These are phyloP conservation scores for Astropecten irregularis DNA, from an alignment of 53 echinoderm and acorn worm species.

Conservation along the genomic window DNA sequence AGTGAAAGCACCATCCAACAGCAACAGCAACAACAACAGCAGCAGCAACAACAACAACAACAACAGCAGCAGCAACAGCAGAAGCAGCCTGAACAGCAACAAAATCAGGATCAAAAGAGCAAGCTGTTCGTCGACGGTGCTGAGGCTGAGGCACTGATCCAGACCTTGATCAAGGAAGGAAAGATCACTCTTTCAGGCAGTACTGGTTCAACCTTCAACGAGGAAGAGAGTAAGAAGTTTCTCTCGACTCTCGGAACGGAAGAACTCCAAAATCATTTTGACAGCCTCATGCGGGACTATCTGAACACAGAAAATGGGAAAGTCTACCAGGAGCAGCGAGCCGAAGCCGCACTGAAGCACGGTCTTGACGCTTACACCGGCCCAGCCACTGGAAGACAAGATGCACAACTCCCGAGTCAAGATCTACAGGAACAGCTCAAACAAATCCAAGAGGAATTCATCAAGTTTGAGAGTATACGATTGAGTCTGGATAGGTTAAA, in stretches of 20 bases:
- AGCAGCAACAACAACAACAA: background rate
- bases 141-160: conserved; percentile 9
- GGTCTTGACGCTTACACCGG: conserved; percentile 45
- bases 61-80: background rate
- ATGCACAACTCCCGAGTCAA: background rate
- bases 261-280: conserved; percentile 63
- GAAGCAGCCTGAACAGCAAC: too few relatives aligned
- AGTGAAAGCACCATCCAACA: too few relatives aligned
- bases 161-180: conserved; percentile 33
- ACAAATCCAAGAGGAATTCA: conserved; percentile 66
- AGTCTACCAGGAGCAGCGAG: conserved; percentile 52
- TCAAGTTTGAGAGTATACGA: conserved; percentile 72
- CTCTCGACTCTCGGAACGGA: conserved; percentile 41
- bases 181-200: conserved; percentile 34
- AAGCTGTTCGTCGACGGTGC: conserved; percentile 3
- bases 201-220: background rate
- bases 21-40: background rate
- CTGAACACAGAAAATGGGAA: conserved; percentile 66
- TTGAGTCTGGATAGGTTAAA: conserved; percentile 65
- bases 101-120: background rate
- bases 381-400: background rate
- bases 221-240: conserved; percentile 20
- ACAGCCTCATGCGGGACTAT: conserved; percentile 70
- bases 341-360: conserved; percentile 60
- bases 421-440: conserved; percentile 51